phyloP scores from a whole-genome alignment of 2,888 invertebrate genomes.

The Lordiphosa andalusiaca region DNA sequence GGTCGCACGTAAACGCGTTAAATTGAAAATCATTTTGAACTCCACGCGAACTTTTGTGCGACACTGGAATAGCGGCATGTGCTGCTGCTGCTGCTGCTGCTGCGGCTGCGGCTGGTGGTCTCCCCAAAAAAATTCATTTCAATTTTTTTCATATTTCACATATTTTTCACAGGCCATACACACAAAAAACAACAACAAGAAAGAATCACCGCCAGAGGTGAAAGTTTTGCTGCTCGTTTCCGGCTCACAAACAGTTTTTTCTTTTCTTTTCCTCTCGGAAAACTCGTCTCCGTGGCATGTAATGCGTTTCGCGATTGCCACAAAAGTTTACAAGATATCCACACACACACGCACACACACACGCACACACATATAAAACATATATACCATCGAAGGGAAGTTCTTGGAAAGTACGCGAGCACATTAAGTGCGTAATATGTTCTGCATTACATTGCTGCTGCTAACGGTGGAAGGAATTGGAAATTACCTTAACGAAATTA shows the following conservation, averaged over 20 bases:
- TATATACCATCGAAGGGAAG: conserved; percentile 29
- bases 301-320: conserved; percentile 56
- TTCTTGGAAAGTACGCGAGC: conserved; percentile 61
- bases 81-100: too few relatives aligned
- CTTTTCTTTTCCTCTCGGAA: not conserved
- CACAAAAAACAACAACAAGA: conserved; percentile 11
- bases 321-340: conserved; percentile 64
- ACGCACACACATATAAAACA: not conserved
- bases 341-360: conserved; percentile 24
- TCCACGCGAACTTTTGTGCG: conserved; percentile 53
- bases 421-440: conserved; percentile 73
- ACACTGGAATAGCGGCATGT: conserved; percentile 52
- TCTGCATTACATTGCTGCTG: conserved; percentile 50
- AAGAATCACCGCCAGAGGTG: conserved; percentile 51
- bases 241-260: conserved; percentile 38
- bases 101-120: conserved; percentile 24
- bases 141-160: conserved; percentile 48
- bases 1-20: conserved; percentile 72
- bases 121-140: conserved; percentile 3
- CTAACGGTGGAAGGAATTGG: conserved; percentile 38
- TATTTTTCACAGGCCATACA: conserved; percentile 55
- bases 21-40: conserved; percentile 77
- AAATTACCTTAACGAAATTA: conserved; percentile 9
- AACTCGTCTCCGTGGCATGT: conserved; percentile 40
- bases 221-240: conserved; percentile 72